phyloP scores from a whole-genome alignment of 2,797 vertebrate species.

The Acanthurus tractus region DNA sequence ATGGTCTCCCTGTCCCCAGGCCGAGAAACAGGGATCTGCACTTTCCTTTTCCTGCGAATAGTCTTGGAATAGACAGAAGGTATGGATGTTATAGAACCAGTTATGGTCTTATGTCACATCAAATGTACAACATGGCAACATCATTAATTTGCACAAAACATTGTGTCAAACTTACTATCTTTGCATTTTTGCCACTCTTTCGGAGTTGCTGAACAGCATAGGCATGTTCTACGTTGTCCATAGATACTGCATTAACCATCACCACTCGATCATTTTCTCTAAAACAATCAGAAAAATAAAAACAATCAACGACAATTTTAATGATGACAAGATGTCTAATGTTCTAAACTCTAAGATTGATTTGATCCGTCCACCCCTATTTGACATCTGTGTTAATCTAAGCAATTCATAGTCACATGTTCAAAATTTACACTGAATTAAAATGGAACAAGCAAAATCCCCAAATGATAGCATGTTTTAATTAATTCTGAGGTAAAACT shows the following conservation, averaged over 20 bases:
- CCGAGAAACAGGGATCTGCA: constrained; percentile 91
- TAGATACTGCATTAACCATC: constrained; percentile 98
- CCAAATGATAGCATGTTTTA: background rate
- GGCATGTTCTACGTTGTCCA: constrained; percentile 98
- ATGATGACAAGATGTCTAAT: background rate
- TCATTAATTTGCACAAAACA: background rate
- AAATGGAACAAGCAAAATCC: background rate
- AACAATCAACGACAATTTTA: background rate
- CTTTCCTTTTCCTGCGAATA: constrained; percentile 96
- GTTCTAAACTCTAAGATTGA: too few relatives aligned
- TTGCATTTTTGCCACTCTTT: constrained; percentile 99
- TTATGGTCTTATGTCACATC: background rate
- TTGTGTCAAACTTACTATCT: constrained; percentile 91
- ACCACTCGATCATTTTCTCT: constrained; percentile 99
- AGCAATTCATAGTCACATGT: background rate
- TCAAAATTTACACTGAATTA: background rate
- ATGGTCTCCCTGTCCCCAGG: constrained; percentile 92
- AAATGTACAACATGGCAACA: background rate
- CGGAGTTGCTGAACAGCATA: constrained; percentile 98
- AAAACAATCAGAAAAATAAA: constrained; percentile 21
- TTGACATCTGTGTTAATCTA: background rate
- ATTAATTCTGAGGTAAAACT: background rate
- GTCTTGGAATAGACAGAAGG: constrained; percentile 82
- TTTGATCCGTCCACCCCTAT: too few relatives aligned
- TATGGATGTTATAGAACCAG: constrained; percentile 12